Conservation (phyloP, 2,113 vertebrate species). For the Chelonoidis abingdonii region DNA sequence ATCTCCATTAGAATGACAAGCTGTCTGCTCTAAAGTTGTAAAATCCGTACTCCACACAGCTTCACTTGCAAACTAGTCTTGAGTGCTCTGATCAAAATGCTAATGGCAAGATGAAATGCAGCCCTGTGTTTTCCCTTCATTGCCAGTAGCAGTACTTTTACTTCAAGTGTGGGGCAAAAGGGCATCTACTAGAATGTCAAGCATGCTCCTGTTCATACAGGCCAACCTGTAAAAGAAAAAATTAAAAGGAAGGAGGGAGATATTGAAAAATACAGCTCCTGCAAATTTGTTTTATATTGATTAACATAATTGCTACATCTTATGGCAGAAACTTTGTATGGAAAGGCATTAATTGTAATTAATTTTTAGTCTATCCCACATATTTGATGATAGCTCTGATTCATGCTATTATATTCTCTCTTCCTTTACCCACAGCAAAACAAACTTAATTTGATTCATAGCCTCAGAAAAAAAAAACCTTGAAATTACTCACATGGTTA, state of each 20-base stretch:
- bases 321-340: conserved; percentile 60
- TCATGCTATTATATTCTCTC: conserved; percentile 84
- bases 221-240: conserved; percentile 61
- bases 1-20: conserved; percentile 21
- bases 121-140: conserved; percentile 38
- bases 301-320: conserved; percentile 69
- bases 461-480: conserved; percentile 72
- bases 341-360: conserved; percentile 78
- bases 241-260: conserved; percentile 49
- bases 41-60: conserved; percentile 11
- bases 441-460: conserved; percentile 87
- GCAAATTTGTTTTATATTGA: conserved; percentile 59
- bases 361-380: conserved; percentile 78
- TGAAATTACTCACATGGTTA: conserved; percentile 83
- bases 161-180: conserved; percentile 38
- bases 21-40: background rate
- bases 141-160: conserved; percentile 45
- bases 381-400: conserved; percentile 88
- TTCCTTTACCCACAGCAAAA: conserved; percentile 86
- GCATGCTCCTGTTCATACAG: conserved; percentile 62
- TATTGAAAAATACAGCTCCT: conserved; percentile 60
- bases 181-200: conserved; percentile 56
- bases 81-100: background rate
- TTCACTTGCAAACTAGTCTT: conserved; percentile 16
- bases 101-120: background rate